phyloP scores from a whole-genome alignment of 2,797 vertebrate species.

The Rhinichthys osculus region DNA sequence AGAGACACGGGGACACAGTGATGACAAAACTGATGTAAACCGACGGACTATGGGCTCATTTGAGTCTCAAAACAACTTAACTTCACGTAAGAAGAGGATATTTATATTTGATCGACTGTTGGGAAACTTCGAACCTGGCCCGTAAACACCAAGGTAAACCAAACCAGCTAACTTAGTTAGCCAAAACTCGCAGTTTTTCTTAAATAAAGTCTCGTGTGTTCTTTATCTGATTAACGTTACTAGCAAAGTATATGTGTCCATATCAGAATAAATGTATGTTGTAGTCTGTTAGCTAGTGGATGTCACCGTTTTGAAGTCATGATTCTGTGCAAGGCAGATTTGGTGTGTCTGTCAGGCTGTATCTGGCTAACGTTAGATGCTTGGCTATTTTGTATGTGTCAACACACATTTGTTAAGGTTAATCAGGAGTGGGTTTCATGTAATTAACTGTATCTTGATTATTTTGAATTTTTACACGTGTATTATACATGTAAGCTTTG shows the following conservation, averaged over 20 bases:
- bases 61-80: slow-evolving; percentile 21
- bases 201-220: neutral
- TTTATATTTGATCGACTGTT: neutral
- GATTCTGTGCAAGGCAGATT: slow-evolving; percentile 20
- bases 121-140: slow-evolving; percentile 42
- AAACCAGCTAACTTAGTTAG: slow-evolving; percentile 7
- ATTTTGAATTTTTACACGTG: neutral
- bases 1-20: neutral
- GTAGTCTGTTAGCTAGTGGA: neutral
- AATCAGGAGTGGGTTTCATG: neutral
- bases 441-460: neutral
- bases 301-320: slow-evolving; percentile 14
- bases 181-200: slow-evolving; percentile 2
- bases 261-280: neutral
- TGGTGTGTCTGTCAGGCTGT: neutral
- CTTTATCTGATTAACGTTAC: neutral
- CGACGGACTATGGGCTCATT: slow-evolving; percentile 30
- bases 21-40: slow-evolving; percentile 19
- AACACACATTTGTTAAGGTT: neutral
- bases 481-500: neutral
- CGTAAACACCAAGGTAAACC: slow-evolving; percentile 42
- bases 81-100: neutral
- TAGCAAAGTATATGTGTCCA: neutral
- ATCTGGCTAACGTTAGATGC: neutral
- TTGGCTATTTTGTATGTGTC: neutral